Percentiles rank a stretch among this genome's conserved stretches.
Evolutionary conservation across 2,797 vertebrate species (phyloP).

Genomic region (Semotilus atromaculatus): DNA sequence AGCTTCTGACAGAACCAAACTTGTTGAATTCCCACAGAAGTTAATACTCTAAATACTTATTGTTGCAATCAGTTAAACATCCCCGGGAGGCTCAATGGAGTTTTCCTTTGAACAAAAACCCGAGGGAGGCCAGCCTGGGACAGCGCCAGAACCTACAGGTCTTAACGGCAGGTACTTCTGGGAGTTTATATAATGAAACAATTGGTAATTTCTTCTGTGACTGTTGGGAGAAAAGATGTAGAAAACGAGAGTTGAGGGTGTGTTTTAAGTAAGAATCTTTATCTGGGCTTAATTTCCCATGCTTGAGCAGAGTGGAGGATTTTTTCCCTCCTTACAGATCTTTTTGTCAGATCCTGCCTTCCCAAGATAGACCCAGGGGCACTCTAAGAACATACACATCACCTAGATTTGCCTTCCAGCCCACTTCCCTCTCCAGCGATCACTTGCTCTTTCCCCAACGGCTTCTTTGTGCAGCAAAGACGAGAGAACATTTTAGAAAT

Average conservation of each 20-base stretch:
- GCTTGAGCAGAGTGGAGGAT: constrained; percentile 87
- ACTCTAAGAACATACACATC: constrained; percentile 79
- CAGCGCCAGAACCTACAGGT: constrained; percentile 90
- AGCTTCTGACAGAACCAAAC: constrained; percentile 91
- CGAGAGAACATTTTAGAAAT: constrained; percentile 81
- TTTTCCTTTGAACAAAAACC: constrained; percentile 94
- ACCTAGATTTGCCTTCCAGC: constrained; percentile 84
- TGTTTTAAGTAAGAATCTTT: constrained; percentile 97
- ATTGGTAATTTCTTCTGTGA: constrained; percentile 94
- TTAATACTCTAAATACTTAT: constrained; percentile 91
- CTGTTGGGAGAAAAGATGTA: constrained; percentile 73
- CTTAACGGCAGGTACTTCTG: constrained; percentile 88
- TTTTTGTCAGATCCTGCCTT: constrained; percentile 87
- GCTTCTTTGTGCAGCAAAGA: constrained; percentile 79
- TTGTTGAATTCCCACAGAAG: constrained; percentile 92
- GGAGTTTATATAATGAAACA: constrained; percentile 92
- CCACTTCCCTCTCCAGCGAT: constrained; percentile 72
- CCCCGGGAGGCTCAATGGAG: constrained; percentile 90
- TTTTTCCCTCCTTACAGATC: constrained; percentile 80
- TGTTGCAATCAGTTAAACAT: constrained; percentile 98
- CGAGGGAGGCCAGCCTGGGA: constrained; percentile 91
- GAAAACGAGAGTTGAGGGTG: constrained; percentile 81
- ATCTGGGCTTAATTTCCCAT: constrained; percentile 95
- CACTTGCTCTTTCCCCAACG: constrained; percentile 70
- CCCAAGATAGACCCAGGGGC: constrained; percentile 85